Percentiles rank a stretch among this genome's conserved stretches.
Conservation (phyloP, 2,113 vertebrate genomes). For the Mystacornis crossleyi region DNA sequence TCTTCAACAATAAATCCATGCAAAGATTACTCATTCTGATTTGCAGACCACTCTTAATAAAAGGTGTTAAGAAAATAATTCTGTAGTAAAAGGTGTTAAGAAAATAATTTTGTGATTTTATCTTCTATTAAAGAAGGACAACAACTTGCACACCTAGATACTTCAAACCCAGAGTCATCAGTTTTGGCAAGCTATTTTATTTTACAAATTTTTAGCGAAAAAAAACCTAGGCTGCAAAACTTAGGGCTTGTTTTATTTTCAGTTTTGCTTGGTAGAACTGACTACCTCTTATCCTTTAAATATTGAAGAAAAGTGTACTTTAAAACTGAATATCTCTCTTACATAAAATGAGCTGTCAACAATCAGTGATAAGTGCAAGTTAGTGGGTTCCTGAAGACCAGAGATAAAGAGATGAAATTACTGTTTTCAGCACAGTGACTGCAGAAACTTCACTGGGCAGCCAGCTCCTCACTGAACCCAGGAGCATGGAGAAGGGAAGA, state of each 20-base stretch:
- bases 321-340: slow-evolving; percentile 28
- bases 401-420: slow-evolving; percentile 33
- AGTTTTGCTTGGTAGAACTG: slow-evolving; percentile 32
- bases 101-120: not conserved
- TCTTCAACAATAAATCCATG: not conserved
- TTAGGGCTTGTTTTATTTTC: slow-evolving; percentile 25
- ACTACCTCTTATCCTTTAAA: slow-evolving; percentile 40
- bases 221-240: slow-evolving; percentile 63
- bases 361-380: slow-evolving; percentile 51
- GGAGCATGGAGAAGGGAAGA: not conserved
- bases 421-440: slow-evolving; percentile 68
- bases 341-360: not conserved
- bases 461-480: slow-evolving; percentile 32
- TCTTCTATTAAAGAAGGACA: not conserved
- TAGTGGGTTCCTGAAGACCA: not conserved
- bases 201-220: slow-evolving; percentile 59
- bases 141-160: not conserved
- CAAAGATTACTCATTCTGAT: not conserved
- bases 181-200: not conserved
- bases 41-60: not conserved
- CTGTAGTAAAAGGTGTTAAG: not conserved
- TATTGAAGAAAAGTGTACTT: slow-evolving; percentile 60
- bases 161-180: not conserved
- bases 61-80: not conserved
- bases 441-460: slow-evolving; percentile 63